Evolutionary conservation across 2,113 vertebrate genomes (phyloP).

Genomic region (Psettodes erumei): DNA sequence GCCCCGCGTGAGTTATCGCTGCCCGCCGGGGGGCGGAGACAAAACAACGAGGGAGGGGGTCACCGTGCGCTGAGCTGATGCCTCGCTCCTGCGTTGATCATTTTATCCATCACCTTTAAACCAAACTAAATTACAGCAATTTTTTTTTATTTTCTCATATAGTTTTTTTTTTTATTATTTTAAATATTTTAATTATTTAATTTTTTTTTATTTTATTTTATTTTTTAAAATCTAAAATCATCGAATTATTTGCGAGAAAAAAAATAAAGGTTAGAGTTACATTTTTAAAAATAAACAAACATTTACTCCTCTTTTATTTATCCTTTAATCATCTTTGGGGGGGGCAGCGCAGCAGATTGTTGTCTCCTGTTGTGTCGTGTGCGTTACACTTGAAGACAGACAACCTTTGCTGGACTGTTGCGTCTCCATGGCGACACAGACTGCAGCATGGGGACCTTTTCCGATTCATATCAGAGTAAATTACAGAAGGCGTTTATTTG

Average conservation of each 20-base stretch:
- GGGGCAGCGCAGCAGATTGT: not conserved
- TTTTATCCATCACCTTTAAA: too few relatives aligned
- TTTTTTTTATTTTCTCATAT: too few relatives aligned
- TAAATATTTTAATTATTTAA: too few relatives aligned
- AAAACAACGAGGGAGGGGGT: too few relatives aligned
- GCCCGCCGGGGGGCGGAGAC: conserved; percentile 64
- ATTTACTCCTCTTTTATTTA: too few relatives aligned
- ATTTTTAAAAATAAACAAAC: too few relatives aligned
- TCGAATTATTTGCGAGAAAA: not conserved
- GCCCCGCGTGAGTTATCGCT: conserved; percentile 79
- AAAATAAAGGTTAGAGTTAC: not conserved
- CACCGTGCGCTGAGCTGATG: too few relatives aligned
- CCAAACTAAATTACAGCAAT: too few relatives aligned
- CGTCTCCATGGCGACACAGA: not conserved
- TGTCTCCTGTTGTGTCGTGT: not conserved
- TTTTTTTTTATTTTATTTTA: too few relatives aligned
- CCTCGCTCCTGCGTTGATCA: too few relatives aligned
- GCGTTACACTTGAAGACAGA: not conserved
- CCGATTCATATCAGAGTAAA: conserved; percentile 12
- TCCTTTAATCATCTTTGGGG: too few relatives aligned
- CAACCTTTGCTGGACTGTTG: not conserved
- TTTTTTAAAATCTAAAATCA: not conserved
- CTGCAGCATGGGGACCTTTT: conserved; percentile 23
- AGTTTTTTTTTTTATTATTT: too few relatives aligned
- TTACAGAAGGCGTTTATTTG: conserved; percentile 33